phyloP scores from a whole-genome alignment of 2,113 vertebrate genomes.

The Elephas maximus region DNA sequence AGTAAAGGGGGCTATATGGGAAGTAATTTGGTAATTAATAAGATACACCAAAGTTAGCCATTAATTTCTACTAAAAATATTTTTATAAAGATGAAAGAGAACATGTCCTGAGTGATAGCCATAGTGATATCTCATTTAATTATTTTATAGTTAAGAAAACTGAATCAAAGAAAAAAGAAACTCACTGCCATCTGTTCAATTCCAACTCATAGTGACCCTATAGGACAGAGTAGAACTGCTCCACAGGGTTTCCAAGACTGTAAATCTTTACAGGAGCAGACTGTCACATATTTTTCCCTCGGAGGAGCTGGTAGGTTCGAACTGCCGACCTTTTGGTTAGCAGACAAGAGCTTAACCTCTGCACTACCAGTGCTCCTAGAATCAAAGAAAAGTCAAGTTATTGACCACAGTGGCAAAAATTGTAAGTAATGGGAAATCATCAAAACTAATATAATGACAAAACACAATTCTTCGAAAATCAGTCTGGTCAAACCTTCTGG shows the following conservation, averaged over 20 bases:
- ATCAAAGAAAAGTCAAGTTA: not conserved
- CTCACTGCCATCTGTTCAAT: too few relatives aligned
- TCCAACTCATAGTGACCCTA: too few relatives aligned
- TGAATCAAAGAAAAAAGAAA: not conserved
- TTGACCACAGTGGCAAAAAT: not conserved
- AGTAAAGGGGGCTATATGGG: not conserved
- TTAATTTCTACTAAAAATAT: constrained; percentile 29
- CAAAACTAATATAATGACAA: not conserved
- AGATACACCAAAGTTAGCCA: not conserved
- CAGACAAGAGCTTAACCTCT: too few relatives aligned
- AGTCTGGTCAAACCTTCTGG: not conserved
- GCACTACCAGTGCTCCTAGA: not conserved
- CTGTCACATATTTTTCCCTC: too few relatives aligned
- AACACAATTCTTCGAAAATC: not conserved
- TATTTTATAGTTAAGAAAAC: not conserved
- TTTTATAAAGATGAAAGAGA: constrained; percentile 45
- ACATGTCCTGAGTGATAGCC: not conserved
- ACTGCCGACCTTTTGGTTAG: too few relatives aligned
- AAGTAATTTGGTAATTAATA: not conserved
- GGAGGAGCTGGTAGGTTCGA: too few relatives aligned
- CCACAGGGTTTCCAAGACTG: too few relatives aligned
- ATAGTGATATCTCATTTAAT: not conserved
- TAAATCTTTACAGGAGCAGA: too few relatives aligned
- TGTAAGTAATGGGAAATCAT: not conserved
- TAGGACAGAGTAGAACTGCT: too few relatives aligned